Evolutionary conservation across 2,113 vertebrate genomes (phyloP), one percentile per base, ranked within the genome.

Genomic region (Pseudorasbora parva): DNA sequence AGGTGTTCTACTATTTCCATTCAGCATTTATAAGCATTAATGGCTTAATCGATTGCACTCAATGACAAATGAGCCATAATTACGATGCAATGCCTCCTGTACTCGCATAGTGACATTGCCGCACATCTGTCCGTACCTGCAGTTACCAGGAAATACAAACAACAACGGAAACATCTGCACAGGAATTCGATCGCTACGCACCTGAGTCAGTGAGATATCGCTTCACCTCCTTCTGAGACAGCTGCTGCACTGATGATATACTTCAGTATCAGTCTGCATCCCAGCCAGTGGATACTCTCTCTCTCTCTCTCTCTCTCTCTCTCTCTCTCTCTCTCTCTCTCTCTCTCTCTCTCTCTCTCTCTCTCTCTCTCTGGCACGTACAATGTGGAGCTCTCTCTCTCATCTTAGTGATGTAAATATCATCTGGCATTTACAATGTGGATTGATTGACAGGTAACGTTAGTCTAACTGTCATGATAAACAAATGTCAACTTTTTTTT

Each of bases 181-280:
- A 73, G n/a, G 89, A 93, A 94, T 91, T 93, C 91, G 68, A 68
- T 82, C 88, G 25, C 41, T 78, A 86, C 74, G 56, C 76, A 81
- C 81, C 76, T 84, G 71, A 81, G 76, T 45, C 59, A 68, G 57
- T 81, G n/a, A 57, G 89, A 90, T 92, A 91, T 94, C 43, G 89
- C 86, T 83, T 90, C 88, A 85, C 91, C 88, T 92, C 91, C 94
- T 90, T 88, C 91, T 87, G 88, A 91, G 73, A 90, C 88, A 92
- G 93, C 92, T 91, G 71, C 90, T 93, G 93, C 90, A 92, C 85
- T 64, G 91, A 93, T 86, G 88, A 88, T 85, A 92, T 85, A 89
- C 88, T 88, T 89, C 81, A 86, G 83, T 87, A 84, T 60, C 82
- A 62, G 57, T 27, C 75, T 82, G 87, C 71, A 47, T 82, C 94